Evolutionary conservation across 2,888 invertebrate species (phyloP), one percentile per base, ranked within the genome.

Genomic region (Zygogramma bicolorata): DNA sequence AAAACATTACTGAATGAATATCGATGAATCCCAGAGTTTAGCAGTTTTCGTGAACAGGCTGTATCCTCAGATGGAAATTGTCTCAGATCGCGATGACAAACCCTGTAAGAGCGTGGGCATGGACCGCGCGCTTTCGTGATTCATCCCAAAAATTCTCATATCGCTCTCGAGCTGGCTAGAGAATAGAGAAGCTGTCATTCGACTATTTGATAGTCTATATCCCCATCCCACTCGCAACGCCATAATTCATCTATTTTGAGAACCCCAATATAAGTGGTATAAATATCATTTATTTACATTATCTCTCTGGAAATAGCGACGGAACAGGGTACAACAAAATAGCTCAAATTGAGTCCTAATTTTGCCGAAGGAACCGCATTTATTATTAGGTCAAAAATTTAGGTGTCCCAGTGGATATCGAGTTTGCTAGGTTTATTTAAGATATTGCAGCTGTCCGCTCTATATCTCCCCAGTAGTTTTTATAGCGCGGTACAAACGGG

Each of bases 281-380:
- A 68, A 68, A 68, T 62, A 68, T 42, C 8, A 38, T 61, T 68
- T 68, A 68, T 68, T 68, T 68, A 68, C 68, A 53, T 68, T 62
- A 38, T 68, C 38, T 34, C 7, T 34, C 22, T 20, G 29, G 22
- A n/a, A 22, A 60, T 34, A 60, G 60, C 22, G 5, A 60, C 13
- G 15, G 60, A 13, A 38, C 38, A 13, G 38, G 34, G 34, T 60
- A 20, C 31, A 22, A 20, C 20, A 18, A 60, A 60, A 38, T 60
- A 34, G 20, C 15, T 15, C 5, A 29, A 60, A 29, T 3, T 18
- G n/a, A 34, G 13, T 38, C 38, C 60, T n/a, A 60, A 34, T 31
- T 20, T 38, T 59, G 8, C 53, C 13, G 3, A 46, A 8, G 8
- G 10, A 20, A 46, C 18, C 20, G 46, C 20, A 46, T 58, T 58